Evolutionary conservation across 2,888 invertebrate genomes (phyloP).

Genomic region (Ennomos fuscantarius): DNA sequence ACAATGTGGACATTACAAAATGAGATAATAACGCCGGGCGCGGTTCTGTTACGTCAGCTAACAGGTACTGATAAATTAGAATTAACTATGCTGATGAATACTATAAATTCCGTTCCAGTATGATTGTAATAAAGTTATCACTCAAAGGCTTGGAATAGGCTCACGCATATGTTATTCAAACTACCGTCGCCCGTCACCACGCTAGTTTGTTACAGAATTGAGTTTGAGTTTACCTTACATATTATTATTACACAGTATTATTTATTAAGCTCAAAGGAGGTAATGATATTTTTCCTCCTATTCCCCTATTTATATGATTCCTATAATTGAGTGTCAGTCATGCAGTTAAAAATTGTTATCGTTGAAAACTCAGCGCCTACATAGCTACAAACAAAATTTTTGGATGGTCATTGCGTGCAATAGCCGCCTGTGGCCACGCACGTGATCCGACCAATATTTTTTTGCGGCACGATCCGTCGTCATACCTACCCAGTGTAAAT

Average conservation of each 20-base stretch:
- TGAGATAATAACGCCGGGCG: constrained; percentile 20
- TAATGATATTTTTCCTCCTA: too few species aligned
- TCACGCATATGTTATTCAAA: constrained; percentile 20
- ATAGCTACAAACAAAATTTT: constrained; percentile 5
- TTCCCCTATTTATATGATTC: too few species aligned
- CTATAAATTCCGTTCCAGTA: constrained; percentile 24
- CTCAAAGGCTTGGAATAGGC: constrained; percentile 18
- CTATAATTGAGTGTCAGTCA: background rate
- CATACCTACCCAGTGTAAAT: constrained; percentile 67
- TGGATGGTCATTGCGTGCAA: constrained; percentile 5
- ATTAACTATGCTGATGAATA: constrained; percentile 29
- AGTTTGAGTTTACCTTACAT: background rate
- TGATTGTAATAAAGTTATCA: constrained; percentile 25
- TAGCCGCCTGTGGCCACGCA: constrained; percentile 17
- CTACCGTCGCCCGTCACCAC: constrained; percentile 12
- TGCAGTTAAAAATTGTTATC: background rate
- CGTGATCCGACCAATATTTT: constrained; percentile 60
- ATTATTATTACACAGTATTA: background rate
- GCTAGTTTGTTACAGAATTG: background rate
- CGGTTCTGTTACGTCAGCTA: constrained; percentile 21
- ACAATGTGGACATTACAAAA: constrained; percentile 15
- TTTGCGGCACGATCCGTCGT: constrained; percentile 56
- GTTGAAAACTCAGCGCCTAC: background rate
- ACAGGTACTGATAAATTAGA: constrained; percentile 25
- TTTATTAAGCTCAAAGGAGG: background rate